Evolutionary conservation across 2,113 vertebrate genomes (phyloP).

Genomic region (Cheilinus undulatus): DNA sequence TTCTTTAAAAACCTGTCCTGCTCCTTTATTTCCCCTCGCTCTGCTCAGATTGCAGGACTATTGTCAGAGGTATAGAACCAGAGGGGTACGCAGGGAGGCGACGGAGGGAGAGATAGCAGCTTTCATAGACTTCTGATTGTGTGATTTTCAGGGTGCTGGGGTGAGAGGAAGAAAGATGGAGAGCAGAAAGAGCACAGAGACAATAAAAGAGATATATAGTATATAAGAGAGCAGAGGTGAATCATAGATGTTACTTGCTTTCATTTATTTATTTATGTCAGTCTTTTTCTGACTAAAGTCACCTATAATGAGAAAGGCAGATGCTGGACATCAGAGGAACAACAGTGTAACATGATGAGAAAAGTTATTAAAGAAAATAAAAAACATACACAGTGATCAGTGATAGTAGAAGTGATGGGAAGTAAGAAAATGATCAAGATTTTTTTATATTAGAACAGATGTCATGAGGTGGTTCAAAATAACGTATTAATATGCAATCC

Average conservation of each 20-base stretch:
- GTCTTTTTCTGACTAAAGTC: background rate
- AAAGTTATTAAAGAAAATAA: too few relatives aligned
- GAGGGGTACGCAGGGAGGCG: background rate
- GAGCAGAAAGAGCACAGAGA: background rate
- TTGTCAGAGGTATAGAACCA: constrained; percentile 74
- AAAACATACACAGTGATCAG: too few relatives aligned
- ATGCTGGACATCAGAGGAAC: background rate
- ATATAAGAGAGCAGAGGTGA: too few relatives aligned
- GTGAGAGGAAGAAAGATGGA: constrained; percentile 38
- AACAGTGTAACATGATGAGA: too few relatives aligned
- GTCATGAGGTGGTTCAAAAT: too few relatives aligned
- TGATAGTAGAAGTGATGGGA: too few relatives aligned
- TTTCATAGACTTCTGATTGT: constrained; percentile 65
- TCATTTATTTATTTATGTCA: background rate
- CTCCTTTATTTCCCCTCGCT: constrained; percentile 72
- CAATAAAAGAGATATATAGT: constrained; percentile 28
- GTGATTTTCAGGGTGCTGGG: constrained; percentile 56
- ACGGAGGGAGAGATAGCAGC: constrained; percentile 62
- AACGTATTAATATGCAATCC: too few relatives aligned
- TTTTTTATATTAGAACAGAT: too few relatives aligned
- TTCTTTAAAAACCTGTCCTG: constrained; percentile 79
- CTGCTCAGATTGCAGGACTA: constrained; percentile 74
- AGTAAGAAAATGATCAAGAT: too few relatives aligned
- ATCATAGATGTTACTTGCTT: constrained; percentile 3
- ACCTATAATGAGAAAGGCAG: background rate